Base-by-base conservation (phyloP, 2,888 invertebrate genomes). In the Sabatieria punctata region DNA sequence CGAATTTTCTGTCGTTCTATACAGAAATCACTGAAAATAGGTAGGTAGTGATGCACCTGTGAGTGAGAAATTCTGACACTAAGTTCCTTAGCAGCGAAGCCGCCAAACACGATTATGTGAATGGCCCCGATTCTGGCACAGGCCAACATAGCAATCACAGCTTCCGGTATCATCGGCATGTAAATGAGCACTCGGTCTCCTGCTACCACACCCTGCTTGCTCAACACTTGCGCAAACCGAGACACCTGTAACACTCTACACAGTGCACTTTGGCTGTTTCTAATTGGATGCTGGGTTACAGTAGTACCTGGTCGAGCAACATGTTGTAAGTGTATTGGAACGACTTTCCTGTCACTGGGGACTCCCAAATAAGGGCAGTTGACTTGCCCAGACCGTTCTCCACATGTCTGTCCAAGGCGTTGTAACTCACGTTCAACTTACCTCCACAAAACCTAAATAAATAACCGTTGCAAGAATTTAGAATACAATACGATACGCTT, bases 101-200 rank as follows among this genome's bases (percentile, higher is more conserved):
- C 68, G 62, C 89, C 91, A 69, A 91, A 91, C 0, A 91, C 89
- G 0, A 89, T 82, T 0, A 85, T 85, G 64, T 91, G 89, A n/a
- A 85, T 74, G 2, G 85, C 89, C 0, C 89, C 91, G 11, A 89
- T 71, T 40, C 91, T 73, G 33, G 79, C 82, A 1, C 80, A 79
- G 1, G 89, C 88, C 57, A 89, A 66, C 80, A 89, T 88, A 1
- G 86, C 78, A 44, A 86, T 75, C 40, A 88, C 75, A 0, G 85
- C 81, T 67, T 89, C 85, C 0, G 89, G 88, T 41, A 89, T 82
- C 48, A 89, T 75, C 0, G 89, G 89, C 89, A 91, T 89, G 67
- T 89, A 89, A 60, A 91, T 84, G 1, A 89, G 73, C 1, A 91
- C 84, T 1, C 81, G 70, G 59, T 86, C 85, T 0, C 88, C 88